Evolutionary conservation across 2,888 invertebrate genomes (phyloP).

Genomic region (Drosophila nigricruria): DNA sequence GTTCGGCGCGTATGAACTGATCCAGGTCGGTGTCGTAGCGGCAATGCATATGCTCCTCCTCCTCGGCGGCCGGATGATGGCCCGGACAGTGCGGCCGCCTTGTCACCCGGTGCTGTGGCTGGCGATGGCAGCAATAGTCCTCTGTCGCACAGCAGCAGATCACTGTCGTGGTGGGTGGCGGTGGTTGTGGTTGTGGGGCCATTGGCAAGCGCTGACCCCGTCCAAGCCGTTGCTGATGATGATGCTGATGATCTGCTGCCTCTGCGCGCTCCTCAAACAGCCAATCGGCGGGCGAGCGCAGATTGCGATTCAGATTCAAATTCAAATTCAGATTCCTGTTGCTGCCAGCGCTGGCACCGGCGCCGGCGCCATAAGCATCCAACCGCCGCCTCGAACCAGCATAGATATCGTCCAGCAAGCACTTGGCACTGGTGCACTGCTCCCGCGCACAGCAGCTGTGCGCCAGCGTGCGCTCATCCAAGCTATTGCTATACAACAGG

Average conservation of each 20-base stretch:
- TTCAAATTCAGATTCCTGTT: constrained; percentile 72
- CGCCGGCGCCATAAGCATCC: constrained; percentile 49
- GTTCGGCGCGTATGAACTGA: constrained; percentile 84
- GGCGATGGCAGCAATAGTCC: constrained; percentile 84
- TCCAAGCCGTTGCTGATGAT: constrained; percentile 62
- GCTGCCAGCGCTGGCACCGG: constrained; percentile 74
- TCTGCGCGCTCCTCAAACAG: constrained; percentile 80
- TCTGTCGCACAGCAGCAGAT: constrained; percentile 84
- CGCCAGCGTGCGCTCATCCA: constrained; percentile 72
- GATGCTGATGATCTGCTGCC: constrained; percentile 35
- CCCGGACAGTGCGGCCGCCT: constrained; percentile 75
- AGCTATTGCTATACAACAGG: constrained; percentile 80
- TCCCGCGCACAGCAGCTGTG: constrained; percentile 83
- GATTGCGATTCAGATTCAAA: constrained; percentile 59
- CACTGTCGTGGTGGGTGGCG: constrained; percentile 56
- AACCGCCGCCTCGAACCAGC: constrained; percentile 63
- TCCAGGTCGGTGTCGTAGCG: constrained; percentile 84
- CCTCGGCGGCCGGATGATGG: constrained; percentile 83
- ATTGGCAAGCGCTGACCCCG: constrained; percentile 32
- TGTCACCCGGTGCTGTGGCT: constrained; percentile 60
- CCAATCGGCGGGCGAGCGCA: constrained; percentile 81
- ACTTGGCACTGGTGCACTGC: constrained; percentile 84
- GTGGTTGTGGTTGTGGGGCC: constrained; percentile 11
- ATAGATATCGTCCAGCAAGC: constrained; percentile 84
- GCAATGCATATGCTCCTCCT: constrained; percentile 83